Evolutionary conservation across 2,113 vertebrate genomes (phyloP).

Genomic region (Gobiocypris rarus): DNA sequence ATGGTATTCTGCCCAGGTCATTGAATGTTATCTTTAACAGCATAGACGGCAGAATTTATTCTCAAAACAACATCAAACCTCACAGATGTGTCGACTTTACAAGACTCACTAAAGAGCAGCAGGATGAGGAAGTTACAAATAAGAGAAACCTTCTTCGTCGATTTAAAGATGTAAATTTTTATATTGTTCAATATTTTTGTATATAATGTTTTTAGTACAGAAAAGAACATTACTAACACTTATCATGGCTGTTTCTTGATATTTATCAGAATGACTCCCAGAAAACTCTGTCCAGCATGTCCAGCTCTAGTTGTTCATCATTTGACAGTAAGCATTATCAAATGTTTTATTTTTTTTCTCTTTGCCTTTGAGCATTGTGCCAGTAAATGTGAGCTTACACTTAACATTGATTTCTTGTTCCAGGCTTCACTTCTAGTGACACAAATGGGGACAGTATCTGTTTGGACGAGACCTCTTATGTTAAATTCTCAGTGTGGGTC

Average conservation of each 20-base stretch:
- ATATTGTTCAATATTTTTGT: slow-evolving; percentile 11
- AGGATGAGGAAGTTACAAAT: slow-evolving; percentile 79
- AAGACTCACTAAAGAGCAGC: slow-evolving; percentile 80
- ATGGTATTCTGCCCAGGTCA: slow-evolving; percentile 86
- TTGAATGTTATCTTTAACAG: slow-evolving; percentile 86
- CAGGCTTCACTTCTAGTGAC: slow-evolving; percentile 68
- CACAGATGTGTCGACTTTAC: slow-evolving; percentile 84
- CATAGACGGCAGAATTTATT: slow-evolving; percentile 78
- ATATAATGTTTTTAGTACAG: not conserved
- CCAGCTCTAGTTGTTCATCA: slow-evolving; percentile 50
- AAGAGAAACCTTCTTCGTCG: slow-evolving; percentile 84
- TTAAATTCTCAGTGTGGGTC: slow-evolving; percentile 91
- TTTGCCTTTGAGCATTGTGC: not conserved
- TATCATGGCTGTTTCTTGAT: not conserved
- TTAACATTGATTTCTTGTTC: not conserved
- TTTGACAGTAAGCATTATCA: slow-evolving; percentile 64
- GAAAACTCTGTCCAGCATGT: slow-evolving; percentile 56
- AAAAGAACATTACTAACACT: not conserved
- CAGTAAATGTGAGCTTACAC: not conserved
- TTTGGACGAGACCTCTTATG: slow-evolving; percentile 58
- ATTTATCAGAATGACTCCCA: slow-evolving; percentile 62
- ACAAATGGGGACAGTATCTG: slow-evolving; percentile 65
- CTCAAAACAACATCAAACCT: slow-evolving; percentile 85
- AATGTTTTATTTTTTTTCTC: not conserved
- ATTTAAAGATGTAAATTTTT: slow-evolving; percentile 83